A percentile compares a stretch with the other conserved stretches of the same genome.
Conservation (phyloP, 2,888 invertebrate genomes). For the Nephrotoma flavescens region DNA sequence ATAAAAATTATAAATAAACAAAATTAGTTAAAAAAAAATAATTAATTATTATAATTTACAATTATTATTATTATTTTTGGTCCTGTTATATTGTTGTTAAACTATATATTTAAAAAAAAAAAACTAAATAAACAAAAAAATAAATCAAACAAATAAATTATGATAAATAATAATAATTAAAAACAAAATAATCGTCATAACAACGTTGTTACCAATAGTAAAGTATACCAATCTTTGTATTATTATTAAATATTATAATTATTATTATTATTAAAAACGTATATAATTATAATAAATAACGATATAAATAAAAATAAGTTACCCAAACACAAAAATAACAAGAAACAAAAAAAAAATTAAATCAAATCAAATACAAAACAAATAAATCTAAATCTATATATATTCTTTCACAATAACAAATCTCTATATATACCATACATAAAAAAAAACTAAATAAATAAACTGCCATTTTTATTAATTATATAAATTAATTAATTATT, state of each 20-base stretch:
- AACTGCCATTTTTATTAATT: not conserved
- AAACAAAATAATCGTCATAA: not conserved
- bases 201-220: not conserved
- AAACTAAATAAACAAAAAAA: not conserved
- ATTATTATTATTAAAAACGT: not conserved
- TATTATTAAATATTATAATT: not conserved
- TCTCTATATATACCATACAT: not conserved
- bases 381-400: not conserved
- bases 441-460: not conserved
- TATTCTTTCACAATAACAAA: not conserved
- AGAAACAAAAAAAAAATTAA: not conserved
- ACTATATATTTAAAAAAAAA: not conserved
- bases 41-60: not conserved
- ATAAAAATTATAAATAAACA: not conserved
- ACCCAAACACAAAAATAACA: not conserved
- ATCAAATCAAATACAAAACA: not conserved
- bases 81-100: not conserved
- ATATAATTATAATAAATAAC: not conserved
- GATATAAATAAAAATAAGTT: not conserved
- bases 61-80: not conserved
- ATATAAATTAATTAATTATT: not conserved
- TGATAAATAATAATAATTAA: not conserved
- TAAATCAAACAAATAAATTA: not conserved
- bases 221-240: not conserved
- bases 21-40: not conserved